These are phyloP conservation scores for Apoderus coryli DNA, from an alignment of 2,888 invertebrate genomes.

Conservation along the genomic window DNA sequence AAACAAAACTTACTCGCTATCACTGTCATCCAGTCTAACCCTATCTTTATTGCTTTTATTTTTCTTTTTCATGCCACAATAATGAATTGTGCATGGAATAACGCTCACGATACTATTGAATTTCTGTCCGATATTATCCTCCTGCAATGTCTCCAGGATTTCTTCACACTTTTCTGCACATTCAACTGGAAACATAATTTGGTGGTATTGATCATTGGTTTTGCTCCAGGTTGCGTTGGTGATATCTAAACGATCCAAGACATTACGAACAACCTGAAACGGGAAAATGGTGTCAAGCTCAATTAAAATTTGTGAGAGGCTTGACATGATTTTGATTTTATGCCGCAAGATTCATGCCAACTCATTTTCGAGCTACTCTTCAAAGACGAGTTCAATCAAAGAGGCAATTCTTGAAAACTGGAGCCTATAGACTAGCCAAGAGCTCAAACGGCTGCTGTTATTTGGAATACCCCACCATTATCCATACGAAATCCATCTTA, in stretches of 20 bases:
- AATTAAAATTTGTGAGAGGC: no score
- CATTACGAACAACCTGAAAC: conserved; percentile 36
- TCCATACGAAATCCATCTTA: no score
- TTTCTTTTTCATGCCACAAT: conserved; percentile 23
- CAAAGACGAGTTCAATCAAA: no score
- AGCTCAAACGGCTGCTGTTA: no score
- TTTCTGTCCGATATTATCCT: conserved; percentile 45
- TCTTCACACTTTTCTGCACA: conserved; percentile 44
- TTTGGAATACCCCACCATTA: no score
- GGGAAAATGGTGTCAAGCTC: conserved; percentile 4
- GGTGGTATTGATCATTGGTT: conserved; percentile 36
- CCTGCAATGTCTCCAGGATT: conserved; percentile 40
- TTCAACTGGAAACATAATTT: conserved; percentile 45
- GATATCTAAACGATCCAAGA: conserved; percentile 38
- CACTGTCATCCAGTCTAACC: conserved; percentile 10
- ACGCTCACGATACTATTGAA: conserved; percentile 45
- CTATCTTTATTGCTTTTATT: conserved; percentile 12
- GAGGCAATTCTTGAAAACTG: no score
- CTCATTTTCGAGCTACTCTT: no score
- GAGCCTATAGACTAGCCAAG: no score
- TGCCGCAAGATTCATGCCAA: no score
- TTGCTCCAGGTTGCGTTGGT: conserved; percentile 41
- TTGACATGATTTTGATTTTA: no score
- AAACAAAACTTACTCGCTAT: neutral
- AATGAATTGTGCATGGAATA: conserved; percentile 47